Evolutionary conservation across 2,888 invertebrate genomes (phyloP).

Genomic region (Callyntrura sp.): DNA sequence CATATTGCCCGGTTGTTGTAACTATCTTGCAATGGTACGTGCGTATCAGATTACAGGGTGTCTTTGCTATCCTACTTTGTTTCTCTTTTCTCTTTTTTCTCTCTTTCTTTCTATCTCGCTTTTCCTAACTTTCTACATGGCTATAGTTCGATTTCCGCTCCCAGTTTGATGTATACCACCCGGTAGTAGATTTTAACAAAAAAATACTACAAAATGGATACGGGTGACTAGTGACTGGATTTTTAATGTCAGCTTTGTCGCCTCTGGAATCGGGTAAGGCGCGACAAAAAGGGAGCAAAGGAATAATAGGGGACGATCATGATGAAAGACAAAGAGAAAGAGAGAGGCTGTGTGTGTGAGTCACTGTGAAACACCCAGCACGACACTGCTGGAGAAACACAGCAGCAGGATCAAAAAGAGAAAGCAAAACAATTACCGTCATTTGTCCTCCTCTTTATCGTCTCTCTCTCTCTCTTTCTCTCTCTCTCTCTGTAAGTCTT

Average conservation of each 20-base stretch:
- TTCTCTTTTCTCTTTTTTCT: too few species aligned
- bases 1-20: not conserved
- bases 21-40: not conserved
- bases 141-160: too few species aligned
- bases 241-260: not conserved
- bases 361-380: not conserved
- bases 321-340: conserved; percentile 1
- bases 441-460: conserved; percentile 41
- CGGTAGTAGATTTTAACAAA: too few species aligned
- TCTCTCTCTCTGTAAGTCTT: too few species aligned
- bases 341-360: not conserved
- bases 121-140: too few species aligned
- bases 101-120: too few species aligned
- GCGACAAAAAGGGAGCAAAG: not conserved
- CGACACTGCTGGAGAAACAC: not conserved
- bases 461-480: too few species aligned
- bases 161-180: too few species aligned
- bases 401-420: conserved; percentile 13
- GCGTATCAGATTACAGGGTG: too few species aligned
- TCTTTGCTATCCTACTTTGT: too few species aligned
- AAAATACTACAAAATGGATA: too few species aligned
- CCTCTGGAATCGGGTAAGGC: not conserved
- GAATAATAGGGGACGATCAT: conserved; percentile 3
- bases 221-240: not conserved
- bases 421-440: conserved; percentile 67